phyloP scores from a whole-genome alignment of 2,888 invertebrate genomes.

The Tridacna crocea region DNA sequence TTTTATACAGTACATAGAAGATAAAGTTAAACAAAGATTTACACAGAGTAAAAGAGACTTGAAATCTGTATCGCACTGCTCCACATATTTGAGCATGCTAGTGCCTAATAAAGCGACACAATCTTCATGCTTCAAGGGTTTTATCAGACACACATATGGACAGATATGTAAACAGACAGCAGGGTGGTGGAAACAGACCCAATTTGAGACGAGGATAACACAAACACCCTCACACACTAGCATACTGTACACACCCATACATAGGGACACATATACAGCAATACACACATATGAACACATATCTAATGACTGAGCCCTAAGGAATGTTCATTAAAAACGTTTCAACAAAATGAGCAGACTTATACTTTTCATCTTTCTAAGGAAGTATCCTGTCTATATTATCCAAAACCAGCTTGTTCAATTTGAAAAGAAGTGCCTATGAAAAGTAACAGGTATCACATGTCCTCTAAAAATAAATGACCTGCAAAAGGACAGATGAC shows the following conservation, averaged over 20 bases:
- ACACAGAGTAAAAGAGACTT: constrained; percentile 53
- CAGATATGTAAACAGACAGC: constrained; percentile 31
- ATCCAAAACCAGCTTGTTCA: too few species aligned
- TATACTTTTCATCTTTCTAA: too few species aligned
- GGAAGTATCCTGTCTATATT: too few species aligned
- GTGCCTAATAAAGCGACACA: constrained; percentile 66
- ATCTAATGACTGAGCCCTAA: too few species aligned
- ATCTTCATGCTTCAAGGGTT: constrained; percentile 58
- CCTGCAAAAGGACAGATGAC: too few species aligned
- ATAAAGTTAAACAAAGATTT: constrained; percentile 57
- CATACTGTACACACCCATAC: constrained; percentile 21
- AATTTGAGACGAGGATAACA: background rate
- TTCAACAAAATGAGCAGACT: too few species aligned
- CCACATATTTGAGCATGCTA: constrained; percentile 59
- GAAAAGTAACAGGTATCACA: too few species aligned
- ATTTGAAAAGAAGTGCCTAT: too few species aligned
- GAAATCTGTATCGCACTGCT: constrained; percentile 52
- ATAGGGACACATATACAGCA: background rate
- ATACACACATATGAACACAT: background rate
- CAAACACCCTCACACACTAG: constrained; percentile 29
- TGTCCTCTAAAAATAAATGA: too few species aligned
- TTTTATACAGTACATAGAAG: constrained; percentile 48
- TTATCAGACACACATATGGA: constrained; percentile 32
- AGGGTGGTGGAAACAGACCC: constrained; percentile 16
- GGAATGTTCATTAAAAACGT: too few species aligned